phyloP scores from a whole-genome alignment of 2,888 invertebrate genomes.

The Flabesymbios commensalis region DNA sequence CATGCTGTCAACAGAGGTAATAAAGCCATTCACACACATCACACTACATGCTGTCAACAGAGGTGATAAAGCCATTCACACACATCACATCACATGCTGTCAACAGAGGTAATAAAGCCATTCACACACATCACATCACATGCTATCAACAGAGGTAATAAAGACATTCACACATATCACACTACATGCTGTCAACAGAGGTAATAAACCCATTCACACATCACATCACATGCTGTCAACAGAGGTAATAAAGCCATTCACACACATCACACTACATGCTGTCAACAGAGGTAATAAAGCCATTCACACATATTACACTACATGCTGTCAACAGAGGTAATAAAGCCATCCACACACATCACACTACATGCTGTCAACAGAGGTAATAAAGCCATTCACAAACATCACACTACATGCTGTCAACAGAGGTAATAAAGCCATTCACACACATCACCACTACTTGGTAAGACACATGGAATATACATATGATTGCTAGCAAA shows the following conservation, averaged over 20 bases:
- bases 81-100: conserved; percentile 76
- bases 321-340: conserved; percentile 85
- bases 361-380: conserved; percentile 79
- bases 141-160: conserved; percentile 82
- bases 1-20: conserved; percentile 25
- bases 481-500: too few species aligned
- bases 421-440: conserved; percentile 28
- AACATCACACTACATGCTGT: conserved; percentile 5
- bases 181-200: conserved; percentile 81
- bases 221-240: conserved; percentile 78
- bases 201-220: too few species aligned
- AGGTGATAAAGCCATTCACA: too few species aligned
- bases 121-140: too few species aligned
- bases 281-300: conserved; percentile 82
- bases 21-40: not conserved
- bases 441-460: not conserved
- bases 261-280: conserved; percentile 72
- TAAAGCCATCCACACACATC: too few species aligned
- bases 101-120: conserved; percentile 80
- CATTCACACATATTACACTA: too few species aligned
- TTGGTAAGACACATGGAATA: not conserved
- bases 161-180: too few species aligned
- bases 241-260: too few species aligned
- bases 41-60: conserved; percentile 78
- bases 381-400: conserved; percentile 70